Evolutionary conservation across 2,797 vertebrate genomes (phyloP).

Genomic region (Tokudaia muenninki): DNA sequence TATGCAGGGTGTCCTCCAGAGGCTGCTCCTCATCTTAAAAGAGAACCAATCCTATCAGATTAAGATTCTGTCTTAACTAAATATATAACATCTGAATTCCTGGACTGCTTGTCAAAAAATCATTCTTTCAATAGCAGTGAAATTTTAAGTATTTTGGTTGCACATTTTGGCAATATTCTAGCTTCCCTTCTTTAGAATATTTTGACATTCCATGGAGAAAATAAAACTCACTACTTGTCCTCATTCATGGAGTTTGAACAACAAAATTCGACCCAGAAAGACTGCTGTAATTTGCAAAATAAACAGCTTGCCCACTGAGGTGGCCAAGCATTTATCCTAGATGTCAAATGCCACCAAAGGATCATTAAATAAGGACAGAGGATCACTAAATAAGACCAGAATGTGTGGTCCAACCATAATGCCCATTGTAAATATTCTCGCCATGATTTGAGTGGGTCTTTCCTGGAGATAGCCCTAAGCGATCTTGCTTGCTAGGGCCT

Average conservation of each 20-base stretch:
- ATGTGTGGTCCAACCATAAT: neutral
- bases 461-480: neutral
- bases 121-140: slow-evolving; percentile 37
- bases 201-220: slow-evolving; percentile 52
- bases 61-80: neutral
- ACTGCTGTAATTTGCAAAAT: neutral
- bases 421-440: slow-evolving; percentile 35
- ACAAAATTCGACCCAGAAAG: slow-evolving; percentile 20
- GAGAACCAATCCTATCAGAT: neutral
- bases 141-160: neutral
- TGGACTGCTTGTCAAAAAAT: neutral
- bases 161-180: neutral
- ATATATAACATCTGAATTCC: neutral
- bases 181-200: slow-evolving; percentile 20
- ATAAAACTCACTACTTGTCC: slow-evolving; percentile 33
- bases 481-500: neutral
- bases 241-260: neutral
- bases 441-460: neutral
- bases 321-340: slow-evolving; percentile 4
- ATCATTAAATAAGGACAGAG: slow-evolving; percentile 13
- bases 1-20: neutral
- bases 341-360: neutral
- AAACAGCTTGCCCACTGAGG: neutral
- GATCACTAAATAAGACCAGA: slow-evolving; percentile 9
- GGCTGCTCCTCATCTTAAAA: neutral